Evolutionary conservation across 2,797 vertebrate species (phyloP), one percentile per base, ranked within the genome.

Genomic region (Octomys mimax): DNA sequence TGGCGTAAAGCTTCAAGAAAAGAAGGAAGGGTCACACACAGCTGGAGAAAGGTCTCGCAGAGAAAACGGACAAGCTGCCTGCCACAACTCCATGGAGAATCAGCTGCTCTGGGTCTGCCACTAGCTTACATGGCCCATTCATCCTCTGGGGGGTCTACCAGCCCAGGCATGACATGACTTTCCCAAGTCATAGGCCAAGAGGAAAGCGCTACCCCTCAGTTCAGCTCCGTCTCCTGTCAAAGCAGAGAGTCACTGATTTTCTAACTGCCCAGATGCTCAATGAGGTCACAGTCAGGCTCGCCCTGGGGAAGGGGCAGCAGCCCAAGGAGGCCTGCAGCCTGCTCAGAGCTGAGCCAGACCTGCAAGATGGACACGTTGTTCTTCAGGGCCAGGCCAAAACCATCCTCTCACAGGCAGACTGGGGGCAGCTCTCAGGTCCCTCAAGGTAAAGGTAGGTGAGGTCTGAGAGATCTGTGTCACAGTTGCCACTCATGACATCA

Each of bases 41-140:
- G 24, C 33, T 4, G 2, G 39, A 31, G 21, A 77, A 75, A 73
- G 13, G 9, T 9, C 64, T 22, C 33, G 4, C 66, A 66, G 33
- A 85, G 28, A 42, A 75, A 73, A 42, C 4, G 49, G 36, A 39
- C 33, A 81, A n/a, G 8, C 75, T 54, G n/a, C 61, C 78, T 26
- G 39, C 31, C 28, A 1, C 54, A 31, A 14, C 33, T 68, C 18
- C 0, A 0, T 3, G 26, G 16, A 68, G 4, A 49, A 71, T 42
- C 13, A 71, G 13, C 24, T 39, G 6, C 71, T 49, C 62, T 0
- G 0, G 49, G 5, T 31, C 49, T 31, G 31, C 54, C 2, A 1
- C 64, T 28, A 49, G 46, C 46, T 46, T 13, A 42, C 82, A n/a
- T 26, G 36, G 7, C 46, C 46, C 66, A 52, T 2, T 14, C 75